Base-by-base conservation (phyloP, 1,140 invertebrate species). In the Drosophila santomea region DNA sequence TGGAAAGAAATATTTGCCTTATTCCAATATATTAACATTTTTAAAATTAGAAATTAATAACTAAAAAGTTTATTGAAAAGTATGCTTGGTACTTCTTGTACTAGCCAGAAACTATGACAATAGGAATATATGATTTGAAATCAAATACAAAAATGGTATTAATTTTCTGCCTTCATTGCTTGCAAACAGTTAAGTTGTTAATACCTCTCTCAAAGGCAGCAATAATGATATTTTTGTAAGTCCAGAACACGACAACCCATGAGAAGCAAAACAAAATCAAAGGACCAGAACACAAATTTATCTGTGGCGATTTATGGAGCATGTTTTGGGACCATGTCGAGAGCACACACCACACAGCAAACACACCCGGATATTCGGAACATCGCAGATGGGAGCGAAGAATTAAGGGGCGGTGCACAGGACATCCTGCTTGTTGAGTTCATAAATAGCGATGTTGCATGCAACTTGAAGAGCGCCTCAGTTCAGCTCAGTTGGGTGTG, bases 381-480 rank as follows among this genome's bases (percentile, higher is more conserved):
- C 35, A 4, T 39, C 44, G 35, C 51, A 56, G 59, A 55, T 51
- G 48, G n/a, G 23, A 55, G 7, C 41, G 36, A 51, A 44, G 28
- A 38, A 45, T 32, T 15, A 75, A 52, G 72, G 62, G 47, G 79
- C 60, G 64, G 66, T 48, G 35, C 35, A 15, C 36, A 48, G 66
- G 69, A 71, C 68, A 44, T 72, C 75, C 74, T 55, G 50, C 67
- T 80, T 51, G 84, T 79, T 68, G 79, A 80, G 84, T 89, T 86
- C 83, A 86, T 86, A 86, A 86, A 86, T 86, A 86, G 83, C 83
- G 78, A 73, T 86, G 83, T 86, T 86, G 83, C 83, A 86, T 86
- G 83, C 83, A 86, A 88, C 79, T 79, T 71, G 52, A 66, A 75
- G 71, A 54, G 73, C 52, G 23, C 59, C 62, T 23, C 60, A 41